phyloP scores from a whole-genome alignment of 2,797 vertebrate species.

The Natrix natrix region DNA sequence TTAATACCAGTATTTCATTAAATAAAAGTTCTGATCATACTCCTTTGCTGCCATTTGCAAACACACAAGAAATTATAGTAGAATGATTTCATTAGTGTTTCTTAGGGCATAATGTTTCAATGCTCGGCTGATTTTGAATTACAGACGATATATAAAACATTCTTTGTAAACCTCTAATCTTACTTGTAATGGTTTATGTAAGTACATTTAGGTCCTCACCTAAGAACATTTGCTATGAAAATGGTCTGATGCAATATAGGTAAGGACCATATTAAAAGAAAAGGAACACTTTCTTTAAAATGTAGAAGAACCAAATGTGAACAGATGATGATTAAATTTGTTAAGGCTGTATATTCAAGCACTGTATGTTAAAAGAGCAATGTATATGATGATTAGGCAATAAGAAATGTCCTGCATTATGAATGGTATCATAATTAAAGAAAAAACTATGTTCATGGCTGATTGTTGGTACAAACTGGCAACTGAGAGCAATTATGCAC shows the following conservation, averaged over 20 bases:
- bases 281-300: slow-evolving; percentile 69
- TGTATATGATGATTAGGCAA: slow-evolving; percentile 78
- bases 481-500: slow-evolving; percentile 71
- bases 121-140: slow-evolving; percentile 62
- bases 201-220: slow-evolving; percentile 61
- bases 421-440: slow-evolving; percentile 76
- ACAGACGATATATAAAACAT: slow-evolving; percentile 71
- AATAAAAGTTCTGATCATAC: slow-evolving; percentile 55
- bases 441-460: slow-evolving; percentile 75
- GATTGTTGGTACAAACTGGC: slow-evolving; percentile 83
- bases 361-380: slow-evolving; percentile 85
- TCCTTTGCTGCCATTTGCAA: slow-evolving; percentile 55
- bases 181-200: slow-evolving; percentile 61
- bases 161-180: slow-evolving; percentile 72
- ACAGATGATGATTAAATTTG: slow-evolving; percentile 79
- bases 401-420: slow-evolving; percentile 81
- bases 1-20: slow-evolving; percentile 66
- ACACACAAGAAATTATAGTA: slow-evolving; percentile 62
- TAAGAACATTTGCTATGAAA: slow-evolving; percentile 63
- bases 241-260: slow-evolving; percentile 59
- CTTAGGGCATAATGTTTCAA: slow-evolving; percentile 61
- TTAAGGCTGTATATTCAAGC: slow-evolving; percentile 96
- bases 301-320: slow-evolving; percentile 77
- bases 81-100: slow-evolving; percentile 56
- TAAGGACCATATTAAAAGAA: slow-evolving; percentile 58